Base-by-base conservation (phyloP, 2,113 vertebrate genomes). In the Cyprinodon variegatus region DNA sequence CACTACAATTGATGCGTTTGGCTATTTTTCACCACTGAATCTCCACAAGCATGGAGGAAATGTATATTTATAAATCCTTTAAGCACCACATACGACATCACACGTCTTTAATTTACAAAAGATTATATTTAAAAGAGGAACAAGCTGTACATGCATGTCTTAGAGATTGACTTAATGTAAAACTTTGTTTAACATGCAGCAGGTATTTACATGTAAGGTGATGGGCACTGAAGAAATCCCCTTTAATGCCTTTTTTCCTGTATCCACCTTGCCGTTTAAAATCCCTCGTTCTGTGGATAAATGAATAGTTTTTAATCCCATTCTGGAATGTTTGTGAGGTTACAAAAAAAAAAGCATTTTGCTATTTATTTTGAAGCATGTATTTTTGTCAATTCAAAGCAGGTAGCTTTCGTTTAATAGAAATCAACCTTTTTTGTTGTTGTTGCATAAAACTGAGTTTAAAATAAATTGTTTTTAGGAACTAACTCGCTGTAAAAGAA, bases 271-370 rank as follows among this genome's bases (percentile, higher is more conserved):
- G 77, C 77, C 64, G 79, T 82, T 20, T 50, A 79, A 83, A 85
- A 85, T 86, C 80, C 74, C 61, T 80, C 78, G 57, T 72, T 80
- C 65, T 61, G 48, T 67, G 70, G 79, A 74, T 65, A 85, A 77
- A 65, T 70, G 83, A 82, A 80, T 83, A 85, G 57, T 87, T 73
- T 64, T 43, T 82, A 88, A 82, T 86, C 82, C 83, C 65, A 41
- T 48, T 71, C 74, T 61, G 53, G 79, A 70, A 76, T 78, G 39
- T 78, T 88, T 83, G 45, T 48, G n/a, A 6, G 3, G 77, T 53
- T 69, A 76, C 48, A 69, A 46, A n/a, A 77, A 53, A 53, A 76
- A 71, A 11, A 0, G 46, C 39, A 29, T 48, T 60, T 78, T 29
- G 0, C 1, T 62, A 69, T 78, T 60, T 75, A 59, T 45, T 53